Base-by-base conservation (phyloP, 2,797 vertebrate species). In the Dipus sagitta region DNA sequence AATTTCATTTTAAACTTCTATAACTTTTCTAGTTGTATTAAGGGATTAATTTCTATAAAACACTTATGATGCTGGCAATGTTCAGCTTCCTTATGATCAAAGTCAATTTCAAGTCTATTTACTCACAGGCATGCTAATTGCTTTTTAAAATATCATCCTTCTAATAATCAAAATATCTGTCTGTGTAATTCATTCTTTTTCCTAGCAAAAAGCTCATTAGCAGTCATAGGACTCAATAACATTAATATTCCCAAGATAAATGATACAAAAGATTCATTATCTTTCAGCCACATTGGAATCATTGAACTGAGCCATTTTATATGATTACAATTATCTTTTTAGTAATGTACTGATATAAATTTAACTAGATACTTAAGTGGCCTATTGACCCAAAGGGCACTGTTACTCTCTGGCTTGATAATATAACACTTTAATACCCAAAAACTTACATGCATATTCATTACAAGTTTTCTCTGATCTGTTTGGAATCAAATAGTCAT, bases 261-360 rank as follows among this genome's bases (percentile, higher is more conserved):
- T 86, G 92, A 95, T 94, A 96, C 71, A 91, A 93, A 96, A 96
- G 90, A 96, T 97, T 96, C 95, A 95, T 97, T 97, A 97, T 97
- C 86, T 90, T 96, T 96, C 94, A 97, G 65, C 90, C 96, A 94
- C 95, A 96, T 81, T 95, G 84, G 94, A 97, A 94, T 96, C 91
- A 92, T 30, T 97, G 97, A 96, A 90, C 91, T 96, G 89, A 96
- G 97, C 97, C 95, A 96, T 96, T 97, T 97, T 95, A 93, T 97
- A 94, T 94, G 89, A 96, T 96, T 97, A 95, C 83, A 97, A 97
- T 95, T 97, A 92, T 94, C 93, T 97, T 97, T 91, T 87, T 95
- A 96, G 92, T 92, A 95, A 94, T 93, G 84, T 95, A 91, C 74
- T 96, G 76, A 78, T 83, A 91, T 96, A 97, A 97, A 95, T 96